Percentiles rank a stretch among this genome's conserved stretches.
These are phyloP conservation scores for Xiphophorus hellerii DNA, from an alignment of 2,113 vertebrate species.

Conservation along the genomic window DNA sequence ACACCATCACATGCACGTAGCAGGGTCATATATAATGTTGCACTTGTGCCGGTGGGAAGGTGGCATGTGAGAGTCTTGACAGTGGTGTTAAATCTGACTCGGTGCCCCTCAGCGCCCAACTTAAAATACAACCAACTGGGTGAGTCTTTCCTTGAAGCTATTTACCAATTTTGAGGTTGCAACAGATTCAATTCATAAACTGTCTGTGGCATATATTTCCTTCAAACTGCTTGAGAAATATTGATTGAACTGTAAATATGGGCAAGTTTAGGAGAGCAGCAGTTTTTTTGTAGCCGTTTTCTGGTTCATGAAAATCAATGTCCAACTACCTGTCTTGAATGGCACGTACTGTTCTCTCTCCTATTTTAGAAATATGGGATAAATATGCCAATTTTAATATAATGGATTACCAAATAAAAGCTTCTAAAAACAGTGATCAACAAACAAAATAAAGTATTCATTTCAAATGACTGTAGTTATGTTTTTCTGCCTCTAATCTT, in stretches of 20 bases:
- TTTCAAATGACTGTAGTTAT: no score
- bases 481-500: no score
- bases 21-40: constrained; percentile 11
- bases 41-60: constrained; percentile 6
- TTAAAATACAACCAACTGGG: constrained; percentile 12
- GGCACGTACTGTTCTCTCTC: not conserved
- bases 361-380: no score
- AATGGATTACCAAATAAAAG: not conserved
- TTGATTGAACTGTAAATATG: not conserved
- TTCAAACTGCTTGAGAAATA: constrained; percentile 2
- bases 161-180: constrained; percentile 9
- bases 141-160: constrained; percentile 18
- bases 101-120: not conserved
- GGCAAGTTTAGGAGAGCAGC: not conserved
- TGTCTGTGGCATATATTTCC: constrained; percentile 21
- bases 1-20: not conserved
- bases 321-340: no score
- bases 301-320: not conserved
- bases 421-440: not conserved
- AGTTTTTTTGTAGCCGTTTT: not conserved
- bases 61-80: constrained; percentile 8
- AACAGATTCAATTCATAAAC: constrained; percentile 23
- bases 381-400: not conserved
- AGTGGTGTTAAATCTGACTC: constrained; percentile 35
- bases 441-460: not conserved